A percentile compares a stretch with the other conserved stretches of the same genome.
Evolutionary conservation across 2,113 vertebrate species (phyloP).

Genomic region (Nanger granti): DNA sequence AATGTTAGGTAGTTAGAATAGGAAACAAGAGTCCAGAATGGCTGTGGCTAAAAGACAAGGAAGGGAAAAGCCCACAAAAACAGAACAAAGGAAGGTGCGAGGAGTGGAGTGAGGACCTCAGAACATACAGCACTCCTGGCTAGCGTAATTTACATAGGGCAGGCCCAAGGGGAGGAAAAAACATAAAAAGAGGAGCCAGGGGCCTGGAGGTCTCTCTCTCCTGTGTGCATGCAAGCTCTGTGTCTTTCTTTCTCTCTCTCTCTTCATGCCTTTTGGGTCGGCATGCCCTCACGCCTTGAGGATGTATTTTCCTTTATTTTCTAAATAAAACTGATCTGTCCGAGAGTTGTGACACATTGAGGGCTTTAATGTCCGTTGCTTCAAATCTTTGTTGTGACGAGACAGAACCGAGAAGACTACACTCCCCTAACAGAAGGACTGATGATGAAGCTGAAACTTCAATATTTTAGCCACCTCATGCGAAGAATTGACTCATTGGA

Average conservation of each 20-base stretch:
- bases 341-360: neutral
- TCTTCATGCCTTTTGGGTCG: neutral
- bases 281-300: neutral
- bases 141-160: neutral
- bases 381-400: neutral
- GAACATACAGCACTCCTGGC: neutral
- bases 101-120: neutral
- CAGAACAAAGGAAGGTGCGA: neutral
- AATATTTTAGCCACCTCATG: neutral
- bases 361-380: rapidly evolving
- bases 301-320: neutral
- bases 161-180: neutral
- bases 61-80: neutral
- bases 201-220: neutral
- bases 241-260: neutral
- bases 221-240: rapidly evolving
- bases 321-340: neutral
- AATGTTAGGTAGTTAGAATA: neutral
- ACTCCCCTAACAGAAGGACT: neutral
- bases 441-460: neutral
- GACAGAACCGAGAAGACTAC: neutral
- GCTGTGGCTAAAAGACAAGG: neutral
- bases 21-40: neutral
- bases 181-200: neutral
- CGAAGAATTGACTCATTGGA: neutral